phyloP scores from a whole-genome alignment of 1,140 invertebrate genomes.

The Tribolium castaneum region DNA sequence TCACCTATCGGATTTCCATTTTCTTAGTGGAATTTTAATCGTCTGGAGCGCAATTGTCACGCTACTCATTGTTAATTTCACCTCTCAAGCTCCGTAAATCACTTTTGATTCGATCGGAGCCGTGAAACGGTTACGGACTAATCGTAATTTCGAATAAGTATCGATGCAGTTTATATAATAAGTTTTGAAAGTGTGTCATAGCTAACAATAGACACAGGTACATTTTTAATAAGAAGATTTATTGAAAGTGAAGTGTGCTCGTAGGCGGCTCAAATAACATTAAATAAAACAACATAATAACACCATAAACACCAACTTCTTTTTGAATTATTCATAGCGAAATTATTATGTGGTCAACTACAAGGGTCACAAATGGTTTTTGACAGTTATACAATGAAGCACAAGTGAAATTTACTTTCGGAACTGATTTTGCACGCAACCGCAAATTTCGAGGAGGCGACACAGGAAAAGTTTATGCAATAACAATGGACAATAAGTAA shows the following conservation, averaged over 20 bases:
- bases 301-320: slow-evolving; percentile 4
- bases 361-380: slow-evolving; percentile 1
- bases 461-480: neutral
- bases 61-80: neutral
- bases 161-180: neutral
- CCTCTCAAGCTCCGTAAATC: neutral
- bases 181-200: slow-evolving; percentile 29
- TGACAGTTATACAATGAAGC: neutral
- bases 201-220: slow-evolving; percentile 26
- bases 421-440: neutral
- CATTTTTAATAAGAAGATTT: slow-evolving; percentile 29
- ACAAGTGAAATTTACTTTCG: neutral
- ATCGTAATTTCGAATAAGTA: neutral
- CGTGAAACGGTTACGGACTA: neutral
- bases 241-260: slow-evolving; percentile 12
- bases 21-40: neutral
- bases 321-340: slow-evolving; percentile 10
- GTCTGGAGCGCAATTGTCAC: neutral
- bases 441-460: neutral
- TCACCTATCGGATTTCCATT: neutral
- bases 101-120: neutral
- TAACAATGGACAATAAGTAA: neutral
- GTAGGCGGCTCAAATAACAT: slow-evolving; percentile 12
- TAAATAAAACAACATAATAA: slow-evolving; percentile 21
- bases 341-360: slow-evolving; percentile 8